Base-by-base conservation (phyloP, 2,888 invertebrate species). In the Phlogophora meticulosa region DNA sequence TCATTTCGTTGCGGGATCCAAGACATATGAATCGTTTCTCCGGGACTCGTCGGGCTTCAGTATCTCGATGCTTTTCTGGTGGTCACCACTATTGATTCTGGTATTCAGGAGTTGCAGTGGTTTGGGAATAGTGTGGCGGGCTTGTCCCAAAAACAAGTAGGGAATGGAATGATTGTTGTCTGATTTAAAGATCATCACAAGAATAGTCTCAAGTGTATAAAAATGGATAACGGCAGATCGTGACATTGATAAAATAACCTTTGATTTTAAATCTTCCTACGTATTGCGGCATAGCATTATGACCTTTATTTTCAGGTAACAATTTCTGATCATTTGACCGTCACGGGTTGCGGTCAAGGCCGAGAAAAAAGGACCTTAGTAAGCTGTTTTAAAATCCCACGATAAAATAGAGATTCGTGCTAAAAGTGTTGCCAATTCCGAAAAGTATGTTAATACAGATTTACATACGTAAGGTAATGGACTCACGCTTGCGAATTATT, bases 391-490 rank as follows among this genome's bases (percentile, higher is more conserved):
- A 28, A 17, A 72, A 51, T 24, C 15, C 58, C 40, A 38, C 28
- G n/a, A 38, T 24, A 52, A 55, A 55, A 56, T 40, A 32, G 75
- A 67, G 61, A 40, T 38, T 49, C 45, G 9, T 24, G 61, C 17
- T 56, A 42, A 46, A 78, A 68, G 49, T 58, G 34, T 51, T 57
- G 42, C 69, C 69, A 75, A 32, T 78, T 55, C 43, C 15, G 32
- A 59, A 79, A 78, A 63, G 48, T 76, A 76, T 76, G 76, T 56
- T 56, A 76, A 79, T 76, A 43, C 32, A 40, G 42, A 79, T 76
- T 79, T 79, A 79, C 76, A 76, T 75, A 63, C 51, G 56, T 75
- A 63, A 79, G 70, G 59, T 56, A 75, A 78, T 42, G 62, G 56
- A 75, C 32, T 53, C 13, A 15, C 43, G 40, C 34, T 63, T 36